Percentiles rank a stretch among this genome's conserved stretches.
Conservation (phyloP, 2,113 vertebrate species). For the Sphyrna mokarran region DNA sequence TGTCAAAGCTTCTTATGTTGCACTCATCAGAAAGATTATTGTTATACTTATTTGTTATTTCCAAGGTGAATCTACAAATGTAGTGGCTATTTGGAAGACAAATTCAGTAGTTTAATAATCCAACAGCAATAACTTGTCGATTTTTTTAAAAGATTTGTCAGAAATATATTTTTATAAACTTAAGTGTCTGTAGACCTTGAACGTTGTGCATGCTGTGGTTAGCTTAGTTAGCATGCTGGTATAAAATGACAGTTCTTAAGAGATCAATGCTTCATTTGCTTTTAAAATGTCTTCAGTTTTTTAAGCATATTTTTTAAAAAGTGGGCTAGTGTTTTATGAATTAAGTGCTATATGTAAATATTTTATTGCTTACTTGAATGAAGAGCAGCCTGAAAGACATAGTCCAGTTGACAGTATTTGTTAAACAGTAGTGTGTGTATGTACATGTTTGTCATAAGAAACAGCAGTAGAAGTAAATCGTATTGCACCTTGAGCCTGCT, state of each 20-base stretch:
- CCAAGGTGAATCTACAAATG: not conserved
- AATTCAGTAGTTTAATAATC: not conserved
- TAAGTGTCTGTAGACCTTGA: not conserved
- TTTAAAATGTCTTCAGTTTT: not conserved
- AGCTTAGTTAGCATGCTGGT: not conserved
- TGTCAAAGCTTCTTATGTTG: too few species aligned
- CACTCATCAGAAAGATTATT: not conserved
- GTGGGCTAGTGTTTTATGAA: not conserved
- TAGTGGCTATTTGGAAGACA: not conserved
- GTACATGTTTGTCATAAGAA: too few species aligned
- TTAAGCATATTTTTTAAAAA: not conserved
- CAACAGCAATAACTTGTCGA: not conserved
- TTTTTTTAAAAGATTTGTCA: not conserved
- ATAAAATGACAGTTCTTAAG: too few species aligned
- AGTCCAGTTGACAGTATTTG: too few species aligned
- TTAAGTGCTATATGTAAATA: not conserved
- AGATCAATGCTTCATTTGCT: not conserved
- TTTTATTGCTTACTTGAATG: not conserved
- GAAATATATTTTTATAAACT: not conserved
- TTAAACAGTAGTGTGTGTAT: too few species aligned
- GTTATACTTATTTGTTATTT: constrained; percentile 18
- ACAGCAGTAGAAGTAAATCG: too few species aligned
- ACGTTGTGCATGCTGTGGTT: not conserved
- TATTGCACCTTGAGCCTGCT: too few species aligned
- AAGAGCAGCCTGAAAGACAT: not conserved